Evolutionary conservation across 2,113 vertebrate species (phyloP), one percentile per base, ranked within the genome.

Genomic region (Leucoraja erinaceus): DNA sequence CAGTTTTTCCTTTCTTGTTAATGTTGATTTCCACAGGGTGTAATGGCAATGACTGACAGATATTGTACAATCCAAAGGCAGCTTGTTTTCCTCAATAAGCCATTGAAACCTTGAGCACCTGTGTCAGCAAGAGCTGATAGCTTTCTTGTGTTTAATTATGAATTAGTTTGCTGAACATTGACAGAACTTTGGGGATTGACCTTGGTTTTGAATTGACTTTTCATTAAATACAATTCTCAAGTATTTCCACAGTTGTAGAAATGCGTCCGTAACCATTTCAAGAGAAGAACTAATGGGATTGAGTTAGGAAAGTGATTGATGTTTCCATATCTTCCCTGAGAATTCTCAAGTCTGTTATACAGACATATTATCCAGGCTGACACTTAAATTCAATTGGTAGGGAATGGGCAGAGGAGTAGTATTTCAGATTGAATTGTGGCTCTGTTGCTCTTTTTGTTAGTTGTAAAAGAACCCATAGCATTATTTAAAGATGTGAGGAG

Each of bases 141-240:
- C n/a, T 77, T 77, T 77, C 75, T 77, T 77, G 75, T 33, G 75
- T 77, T 77, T 77, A 33, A 77, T 12, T 31, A 10, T 33, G 75
- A 77, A 77, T 77, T 10, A 77, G 75, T n/a, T 77, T 77, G 75
- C 75, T 77, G 28, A 77, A 77, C 75, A 77, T 77, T 77, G 75
- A 10, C 75, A 33, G 75, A 77, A 77, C 7, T 77, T 31, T 33
- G n/a, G 75, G 75, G n/a, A 77, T 33, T 77, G 31, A 31, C 75
- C n/a, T 1, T 77, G n/a, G 75, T 33, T 77, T 77, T 77, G 10
- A 33, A 77, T 33, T 77, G 75, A 77, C n/a, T 77, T 77, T 77
- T 77, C 75, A 77, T 77, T 77, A 77, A 77, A 77, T 77, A 77
- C n/a, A 16, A 77, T 77, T 33, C n/a, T 77, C n/a, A 77, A 77